phyloP scores from a whole-genome alignment of 2,797 vertebrate genomes.

The Stomatorhinus walkeri region DNA sequence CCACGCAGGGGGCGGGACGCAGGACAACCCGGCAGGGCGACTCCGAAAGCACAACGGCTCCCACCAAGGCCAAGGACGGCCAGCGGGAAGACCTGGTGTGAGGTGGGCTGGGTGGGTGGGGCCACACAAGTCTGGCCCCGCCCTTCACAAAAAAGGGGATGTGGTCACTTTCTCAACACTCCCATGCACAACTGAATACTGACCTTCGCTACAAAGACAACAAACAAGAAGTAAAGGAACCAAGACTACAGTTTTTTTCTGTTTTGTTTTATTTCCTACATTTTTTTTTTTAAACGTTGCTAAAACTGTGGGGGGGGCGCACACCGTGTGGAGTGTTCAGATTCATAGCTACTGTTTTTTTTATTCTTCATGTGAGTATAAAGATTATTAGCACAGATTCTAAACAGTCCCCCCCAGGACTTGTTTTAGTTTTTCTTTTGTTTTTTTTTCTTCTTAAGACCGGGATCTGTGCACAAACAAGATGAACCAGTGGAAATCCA shows the following conservation, averaged over 20 bases:
- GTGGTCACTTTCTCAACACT: constrained; percentile 54
- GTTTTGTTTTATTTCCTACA: constrained; percentile 18
- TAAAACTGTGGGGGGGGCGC: constrained; percentile 39
- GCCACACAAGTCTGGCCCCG: constrained; percentile 24
- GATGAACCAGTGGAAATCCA: constrained; percentile 62
- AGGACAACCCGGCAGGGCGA: constrained; percentile 75
- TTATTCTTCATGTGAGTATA: constrained; percentile 39
- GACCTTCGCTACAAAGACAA: constrained; percentile 55
- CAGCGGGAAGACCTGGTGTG: constrained; percentile 79
- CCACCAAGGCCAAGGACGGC: constrained; percentile 76
- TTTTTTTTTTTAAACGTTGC: constrained; percentile 27
- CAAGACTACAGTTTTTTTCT: constrained; percentile 57
- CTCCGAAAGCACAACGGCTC: constrained; percentile 81
- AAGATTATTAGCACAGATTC: constrained; percentile 55
- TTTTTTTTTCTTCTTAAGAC: constrained; percentile 42
- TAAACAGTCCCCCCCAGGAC: constrained; percentile 28
- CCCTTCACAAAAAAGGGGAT: constrained; percentile 34
- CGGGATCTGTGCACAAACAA: constrained; percentile 66
- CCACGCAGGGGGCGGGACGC: constrained; percentile 61
- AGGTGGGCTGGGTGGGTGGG: constrained; percentile 31
- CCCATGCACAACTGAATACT: constrained; percentile 64
- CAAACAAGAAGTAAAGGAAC: constrained; percentile 54
- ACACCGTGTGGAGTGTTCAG: constrained; percentile 43
- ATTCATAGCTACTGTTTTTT: constrained; percentile 36
- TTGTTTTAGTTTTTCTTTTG: constrained; percentile 8